Base-by-base conservation (phyloP, 2,888 invertebrate species). In the Lycaena phlaeas region DNA sequence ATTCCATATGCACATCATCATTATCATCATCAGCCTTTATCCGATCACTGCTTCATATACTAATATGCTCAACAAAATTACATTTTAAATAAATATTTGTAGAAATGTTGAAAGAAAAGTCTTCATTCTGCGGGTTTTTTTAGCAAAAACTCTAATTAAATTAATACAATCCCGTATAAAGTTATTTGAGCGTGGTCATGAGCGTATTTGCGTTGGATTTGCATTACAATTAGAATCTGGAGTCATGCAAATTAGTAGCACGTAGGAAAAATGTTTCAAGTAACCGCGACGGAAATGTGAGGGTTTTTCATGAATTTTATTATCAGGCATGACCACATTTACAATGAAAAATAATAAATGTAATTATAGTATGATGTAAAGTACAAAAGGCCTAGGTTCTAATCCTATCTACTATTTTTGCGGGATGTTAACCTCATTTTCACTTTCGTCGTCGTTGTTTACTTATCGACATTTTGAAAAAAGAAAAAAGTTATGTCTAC, bases 191-290 rank as follows among this genome's bases (percentile, higher is more conserved):
- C 43, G 41, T 40, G 28, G 36, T 39, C 38, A 39, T 36, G 30
- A 41, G 37, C 27, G 38, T 57, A 54, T 59, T 57, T 57, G 56
- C 51, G 45, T 50, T 43, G 54, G 48, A 62, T 69, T 70, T 66
- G 61, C 60, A 62, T 63, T 57, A 54, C 59, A 68, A 67, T 68
- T 66, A 59, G 62, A n/a, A 54, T 42, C 43, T 43, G 48, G 46
- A 47, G 43, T 48, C 48, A 54, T 56, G 57, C 52, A 56, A 59
- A 61, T 61, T 44, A 52, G 44, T 30, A 26, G 42, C 37, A 45
- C 44, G 46, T 49, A 17, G 34, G 40, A 49, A 50, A 51, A 49
- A 48, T 38, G 44, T 31, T n/a, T 30, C 15, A 26, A 15, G 31
- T 39, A 25, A 39, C 31, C 11, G 12, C 18, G 26, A 31, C 26